These are phyloP conservation scores for Amphiprion ocellaris DNA, from an alignment of 2,113 vertebrate species.

Conservation along the genomic window DNA sequence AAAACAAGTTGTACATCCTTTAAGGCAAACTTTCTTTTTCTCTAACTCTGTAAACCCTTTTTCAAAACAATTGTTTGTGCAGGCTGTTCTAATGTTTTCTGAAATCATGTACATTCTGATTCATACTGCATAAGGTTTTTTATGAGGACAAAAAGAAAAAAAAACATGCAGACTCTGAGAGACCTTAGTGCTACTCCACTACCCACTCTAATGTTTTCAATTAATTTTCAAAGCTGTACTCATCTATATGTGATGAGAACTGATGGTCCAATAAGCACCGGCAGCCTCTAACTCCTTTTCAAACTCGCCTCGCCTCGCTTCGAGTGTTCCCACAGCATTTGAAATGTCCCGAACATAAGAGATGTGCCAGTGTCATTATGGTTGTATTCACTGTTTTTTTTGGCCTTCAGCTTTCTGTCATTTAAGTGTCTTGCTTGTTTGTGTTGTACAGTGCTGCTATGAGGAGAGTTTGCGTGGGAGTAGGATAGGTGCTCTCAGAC, in stretches of 20 bases:
- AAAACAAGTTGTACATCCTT: no score
- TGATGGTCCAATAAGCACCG: constrained; percentile 41
- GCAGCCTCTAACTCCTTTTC: constrained; percentile 37
- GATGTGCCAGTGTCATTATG: constrained; percentile 4
- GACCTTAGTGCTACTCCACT: constrained; percentile 49
- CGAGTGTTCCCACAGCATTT: constrained; percentile 8
- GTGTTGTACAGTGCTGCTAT: constrained; percentile 39
- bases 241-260: constrained; percentile 61
- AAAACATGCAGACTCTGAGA: constrained; percentile 24
- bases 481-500: constrained; percentile 49
- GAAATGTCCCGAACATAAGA: constrained; percentile 34
- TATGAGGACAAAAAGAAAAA: constrained; percentile 22
- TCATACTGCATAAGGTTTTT: constrained; percentile 15
- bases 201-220: constrained; percentile 65
- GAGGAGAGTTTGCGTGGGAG: constrained; percentile 65
- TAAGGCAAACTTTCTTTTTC: no score
- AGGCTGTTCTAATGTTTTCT: neutral
- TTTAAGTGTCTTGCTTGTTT: constrained; percentile 39
- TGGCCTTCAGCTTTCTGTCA: constrained; percentile 32
- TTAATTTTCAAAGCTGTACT: constrained; percentile 65
- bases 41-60: no score
- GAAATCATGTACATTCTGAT: constrained; percentile 4
- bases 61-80: neutral
- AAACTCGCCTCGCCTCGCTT: neutral
- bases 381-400: constrained; percentile 14